A percentile compares a stretch with the other conserved stretches of the same genome.
Evolutionary conservation across 1,140 invertebrate species (phyloP).

Genomic region (Octopus sinensis): DNA sequence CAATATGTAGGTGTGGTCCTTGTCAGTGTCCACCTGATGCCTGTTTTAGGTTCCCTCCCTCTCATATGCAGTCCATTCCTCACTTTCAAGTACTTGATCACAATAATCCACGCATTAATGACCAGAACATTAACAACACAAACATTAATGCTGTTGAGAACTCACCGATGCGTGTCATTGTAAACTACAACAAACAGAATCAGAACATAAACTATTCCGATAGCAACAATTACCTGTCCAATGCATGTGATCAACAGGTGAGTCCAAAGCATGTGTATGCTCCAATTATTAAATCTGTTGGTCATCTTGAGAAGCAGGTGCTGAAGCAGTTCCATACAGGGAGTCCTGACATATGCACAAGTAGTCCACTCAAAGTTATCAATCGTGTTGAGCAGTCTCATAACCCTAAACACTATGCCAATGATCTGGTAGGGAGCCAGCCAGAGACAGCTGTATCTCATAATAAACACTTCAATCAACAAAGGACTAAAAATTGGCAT

Average conservation of each 20-base stretch:
- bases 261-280: slow-evolving; percentile 12
- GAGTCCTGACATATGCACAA: background rate
- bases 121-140: background rate
- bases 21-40: slow-evolving; percentile 1
- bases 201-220: background rate
- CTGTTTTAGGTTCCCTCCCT: background rate
- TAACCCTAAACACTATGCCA: background rate
- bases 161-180: background rate
- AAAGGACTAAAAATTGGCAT: slow-evolving; percentile 10
- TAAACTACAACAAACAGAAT: background rate
- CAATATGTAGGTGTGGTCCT: background rate
- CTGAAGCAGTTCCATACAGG: background rate
- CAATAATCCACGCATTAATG: background rate
- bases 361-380: slow-evolving; percentile 10
- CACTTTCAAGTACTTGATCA: background rate
- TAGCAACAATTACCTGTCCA: background rate
- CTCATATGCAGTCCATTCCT: background rate
- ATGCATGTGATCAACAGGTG: background rate
- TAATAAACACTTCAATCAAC: background rate
- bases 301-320: background rate
- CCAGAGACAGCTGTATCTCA: background rate
- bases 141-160: background rate
- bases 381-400: background rate
- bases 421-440: background rate
- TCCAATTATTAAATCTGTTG: background rate